Base-by-base conservation (phyloP, 2,888 invertebrate species). In the Dicranocentrus wangi region DNA sequence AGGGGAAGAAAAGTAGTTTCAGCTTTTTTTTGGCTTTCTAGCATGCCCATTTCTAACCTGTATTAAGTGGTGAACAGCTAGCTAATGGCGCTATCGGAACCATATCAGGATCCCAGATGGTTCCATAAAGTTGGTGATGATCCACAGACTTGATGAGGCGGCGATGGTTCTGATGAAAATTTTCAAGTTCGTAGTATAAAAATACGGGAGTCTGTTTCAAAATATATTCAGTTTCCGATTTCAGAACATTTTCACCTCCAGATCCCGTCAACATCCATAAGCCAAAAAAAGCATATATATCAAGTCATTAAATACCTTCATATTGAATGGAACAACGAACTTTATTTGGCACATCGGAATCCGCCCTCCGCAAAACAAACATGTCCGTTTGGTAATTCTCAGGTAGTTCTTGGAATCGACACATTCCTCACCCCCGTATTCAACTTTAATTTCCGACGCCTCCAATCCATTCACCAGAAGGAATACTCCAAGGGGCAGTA, bases 131-230 rank as follows among this genome's bases (percentile, higher is more conserved):
- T 88, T 99, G 99, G 87, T 93, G 93, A 89, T 99, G 98, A 87
- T 91, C 94, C 88, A 94, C 89, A 1, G 98, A 99, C 88, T 98
- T 97, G 0, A 99, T 98, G 90, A 99, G 98, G 85, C 98, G 92
- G 51, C 99, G 92, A 90, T 99, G 99, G 88, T 99, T 99, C 89
- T 99, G 99, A 89, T 98, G 99, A 89, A 95, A 99, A 89, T 99
- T 99, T 72, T 94, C 95, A 71, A 99, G 90, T 1, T 98, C 98
- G 89, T 99, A 99, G 89, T 99, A 99, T 92, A 99, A 94, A 88
- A 93, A 99, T 0, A 99, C 98, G 88, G 94, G 93, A 0, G 93
- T 93, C 91, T 93, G 89, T 81, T 91, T 86, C 32, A 28, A 17
- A 39, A 39, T 39, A 39, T 39, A 39, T 39, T 8, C 39, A n/a